Evolutionary conservation across 1,140 invertebrate species (phyloP).

Genomic region (Neuroterus valhalla): DNA sequence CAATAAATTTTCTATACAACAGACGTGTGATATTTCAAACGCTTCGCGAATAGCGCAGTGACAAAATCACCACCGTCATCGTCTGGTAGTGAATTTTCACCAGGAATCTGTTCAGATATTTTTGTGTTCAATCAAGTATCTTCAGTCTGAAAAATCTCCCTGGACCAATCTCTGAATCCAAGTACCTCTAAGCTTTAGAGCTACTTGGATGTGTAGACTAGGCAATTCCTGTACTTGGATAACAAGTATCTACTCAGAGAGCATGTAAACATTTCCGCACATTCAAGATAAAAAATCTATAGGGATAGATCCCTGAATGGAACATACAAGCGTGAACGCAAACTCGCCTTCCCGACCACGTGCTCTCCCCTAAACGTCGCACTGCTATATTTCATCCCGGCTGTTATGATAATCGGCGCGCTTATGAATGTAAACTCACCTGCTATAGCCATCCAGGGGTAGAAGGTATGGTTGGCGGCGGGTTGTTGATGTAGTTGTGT

Average conservation of each 20-base stretch:
- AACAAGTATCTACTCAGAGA: no score
- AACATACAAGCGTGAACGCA: conserved; percentile 6
- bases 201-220: no score
- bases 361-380: conserved; percentile 53
- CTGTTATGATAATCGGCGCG: conserved; percentile 63
- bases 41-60: conserved; percentile 57
- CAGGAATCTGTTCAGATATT: neutral
- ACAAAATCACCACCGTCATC: conserved; percentile 47
- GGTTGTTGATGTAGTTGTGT: conserved; percentile 91
- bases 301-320: neutral
- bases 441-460: conserved; percentile 99
- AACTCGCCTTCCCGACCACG: conserved; percentile 56
- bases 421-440: conserved; percentile 80
- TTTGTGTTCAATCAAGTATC: no score
- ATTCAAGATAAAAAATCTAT: no score
- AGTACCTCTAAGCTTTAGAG: no score
- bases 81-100: conserved; percentile 11
- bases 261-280: conserved; percentile 4
- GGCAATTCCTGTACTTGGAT: no score
- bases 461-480: conserved; percentile 92
- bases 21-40: conserved; percentile 67
- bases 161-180: no score
- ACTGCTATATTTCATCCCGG: conserved; percentile 61
- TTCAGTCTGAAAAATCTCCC: no score
- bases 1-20: conserved; percentile 67